Evolutionary conservation across 2,113 vertebrate genomes (phyloP), one percentile per base, ranked within the genome.

Genomic region (Tamias sibiricus): DNA sequence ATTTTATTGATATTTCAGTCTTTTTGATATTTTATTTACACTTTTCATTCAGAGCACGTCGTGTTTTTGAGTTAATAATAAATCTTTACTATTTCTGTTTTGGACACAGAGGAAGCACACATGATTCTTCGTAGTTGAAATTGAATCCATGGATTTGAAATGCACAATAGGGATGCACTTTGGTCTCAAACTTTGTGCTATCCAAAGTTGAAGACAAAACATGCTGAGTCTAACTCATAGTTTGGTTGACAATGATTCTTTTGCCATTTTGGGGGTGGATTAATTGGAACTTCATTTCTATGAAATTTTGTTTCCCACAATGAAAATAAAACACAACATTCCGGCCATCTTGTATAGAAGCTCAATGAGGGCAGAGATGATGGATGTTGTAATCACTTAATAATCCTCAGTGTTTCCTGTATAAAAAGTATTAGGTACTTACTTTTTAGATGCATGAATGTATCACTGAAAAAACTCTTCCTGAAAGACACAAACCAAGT

Each of bases 41-140:
- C 7, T 20, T 93, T 94, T 87, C 81, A 66, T 76, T 87, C 44
- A 86, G 49, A 30, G 10, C 14, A n/a, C 13, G 14, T 87, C 4
- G 14, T 59, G 64, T 17, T 93, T 96, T 82, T 86, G 22, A 92
- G 35, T 13, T 80, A 93, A 40, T 59, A 84, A 19, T 93, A 95
- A 82, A 82, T 26, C 35, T 95, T 93, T 59, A 57, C 10, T 82
- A 22, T 49, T 91, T 75, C 81, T 81, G 4, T 49, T 91, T 49
- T 92, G 44, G 5, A 69, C 10, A 42, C 26, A 6, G 26, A 77
- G 40, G n/a, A 92, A 52, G 16, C 4, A 77, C 49, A 32, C 37
- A 35, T 82, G 47, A 72, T n/a, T 94, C 30, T 77, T 62, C 64
- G 32, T 42, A 62, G 40, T 8, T 93, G 40, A 95, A 85, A 82